Evolutionary conservation across 2,113 vertebrate genomes (phyloP).

Genomic region (Zosterops pallidus): DNA sequence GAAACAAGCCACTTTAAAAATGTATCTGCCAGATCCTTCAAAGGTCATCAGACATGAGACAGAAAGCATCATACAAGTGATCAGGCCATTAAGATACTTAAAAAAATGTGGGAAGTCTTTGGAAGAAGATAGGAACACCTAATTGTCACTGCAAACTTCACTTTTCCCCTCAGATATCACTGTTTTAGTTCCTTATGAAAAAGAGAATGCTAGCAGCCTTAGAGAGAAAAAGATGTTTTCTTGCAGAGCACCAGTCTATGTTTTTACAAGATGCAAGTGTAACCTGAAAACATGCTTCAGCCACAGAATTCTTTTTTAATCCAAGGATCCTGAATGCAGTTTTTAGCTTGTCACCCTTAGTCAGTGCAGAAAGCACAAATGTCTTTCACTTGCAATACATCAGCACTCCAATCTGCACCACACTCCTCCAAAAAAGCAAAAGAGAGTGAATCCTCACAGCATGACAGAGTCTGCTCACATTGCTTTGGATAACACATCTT

Average conservation of each 20-base stretch:
- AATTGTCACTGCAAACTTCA: not conserved
- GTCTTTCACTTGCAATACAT: conserved; percentile 40
- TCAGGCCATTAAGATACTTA: not conserved
- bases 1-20: not conserved
- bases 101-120: not conserved
- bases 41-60: not conserved
- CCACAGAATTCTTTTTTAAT: not conserved
- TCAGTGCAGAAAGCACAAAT: not conserved
- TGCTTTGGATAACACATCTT: conserved; percentile 64
- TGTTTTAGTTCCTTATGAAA: not conserved
- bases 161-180: not conserved
- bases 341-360: not conserved
- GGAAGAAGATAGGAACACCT: not conserved
- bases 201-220: not conserved
- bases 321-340: not conserved
- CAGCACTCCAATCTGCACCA: not conserved
- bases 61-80: not conserved
- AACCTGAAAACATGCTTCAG: not conserved
- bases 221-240: not conserved
- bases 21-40: not conserved
- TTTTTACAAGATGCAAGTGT: not conserved
- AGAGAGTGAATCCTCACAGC: conserved; percentile 18
- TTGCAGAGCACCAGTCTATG: not conserved
- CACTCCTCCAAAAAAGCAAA: conserved; percentile 5
- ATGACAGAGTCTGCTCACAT: not conserved